Conservation (phyloP, 2,888 invertebrate genomes). For the Drosophila pseudotakahashii region DNA sequence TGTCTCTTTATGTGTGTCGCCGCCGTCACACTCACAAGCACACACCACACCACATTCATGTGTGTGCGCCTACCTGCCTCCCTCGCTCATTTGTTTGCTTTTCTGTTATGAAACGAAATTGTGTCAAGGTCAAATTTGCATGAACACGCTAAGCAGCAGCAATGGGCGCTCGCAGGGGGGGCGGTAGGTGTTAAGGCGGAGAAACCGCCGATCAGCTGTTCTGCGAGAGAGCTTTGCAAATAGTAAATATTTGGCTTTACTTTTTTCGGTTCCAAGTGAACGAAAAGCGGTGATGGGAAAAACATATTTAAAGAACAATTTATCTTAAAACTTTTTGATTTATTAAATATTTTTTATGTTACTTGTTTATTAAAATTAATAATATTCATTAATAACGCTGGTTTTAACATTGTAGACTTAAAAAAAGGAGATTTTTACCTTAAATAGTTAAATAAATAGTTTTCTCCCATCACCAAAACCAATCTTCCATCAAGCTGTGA, state of each 20-base stretch:
- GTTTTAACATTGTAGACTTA: too few species aligned
- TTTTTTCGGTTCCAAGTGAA: slow-evolving; percentile 25
- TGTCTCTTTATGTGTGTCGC: slow-evolving; percentile 40
- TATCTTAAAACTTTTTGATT: too few species aligned
- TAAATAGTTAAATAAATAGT: not conserved
- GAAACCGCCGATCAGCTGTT: slow-evolving; percentile 53
- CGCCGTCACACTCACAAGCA: slow-evolving; percentile 45
- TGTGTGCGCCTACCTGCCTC: slow-evolving; percentile 24
- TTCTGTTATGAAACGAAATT: slow-evolving; percentile 78
- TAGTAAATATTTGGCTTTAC: slow-evolving; percentile 26
- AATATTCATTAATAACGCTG: too few species aligned
- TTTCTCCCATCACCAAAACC: not conserved
- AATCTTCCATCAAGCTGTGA: slow-evolving; percentile 42
- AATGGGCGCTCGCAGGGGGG: slow-evolving; percentile 9
- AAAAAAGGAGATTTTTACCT: not conserved
- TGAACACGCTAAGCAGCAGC: slow-evolving; percentile 76
- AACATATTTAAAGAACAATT: not conserved
- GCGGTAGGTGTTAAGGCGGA: slow-evolving; percentile 1
- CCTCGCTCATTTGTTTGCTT: slow-evolving; percentile 68
- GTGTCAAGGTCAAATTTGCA: slow-evolving; percentile 83
- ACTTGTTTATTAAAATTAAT: too few species aligned
- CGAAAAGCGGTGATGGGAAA: not conserved
- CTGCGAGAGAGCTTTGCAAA: slow-evolving; percentile 57
- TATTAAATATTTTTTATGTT: too few species aligned
- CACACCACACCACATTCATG: slow-evolving; percentile 35